A percentile compares a stretch with the other conserved stretches of the same genome.
These are phyloP conservation scores for Himalopsyche phryganea DNA, from an alignment of 1,140 invertebrate species.

Conservation along the genomic window DNA sequence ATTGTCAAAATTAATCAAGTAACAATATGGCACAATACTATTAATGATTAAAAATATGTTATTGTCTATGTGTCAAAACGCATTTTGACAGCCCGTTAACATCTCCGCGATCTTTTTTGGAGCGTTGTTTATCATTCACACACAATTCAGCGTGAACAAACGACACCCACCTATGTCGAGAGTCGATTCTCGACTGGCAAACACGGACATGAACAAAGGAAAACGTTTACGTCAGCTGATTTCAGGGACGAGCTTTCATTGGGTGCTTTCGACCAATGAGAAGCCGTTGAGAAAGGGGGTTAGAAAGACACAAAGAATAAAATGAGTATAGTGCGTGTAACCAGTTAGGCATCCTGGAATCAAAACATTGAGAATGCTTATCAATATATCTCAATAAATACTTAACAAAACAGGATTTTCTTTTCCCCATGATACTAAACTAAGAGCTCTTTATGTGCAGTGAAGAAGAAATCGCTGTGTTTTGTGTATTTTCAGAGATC, in stretches of 20 bases:
- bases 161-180: too few relatives aligned
- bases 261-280: neutral
- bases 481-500: neutral
- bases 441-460: too few relatives aligned
- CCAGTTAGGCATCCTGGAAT: neutral
- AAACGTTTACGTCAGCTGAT: conserved; percentile 1
- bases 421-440: too few relatives aligned
- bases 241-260: neutral
- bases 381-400: neutral
- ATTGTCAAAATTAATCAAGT: too few relatives aligned
- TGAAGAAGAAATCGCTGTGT: neutral
- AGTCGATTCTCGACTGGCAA: neutral
- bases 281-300: neutral
- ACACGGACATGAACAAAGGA: neutral
- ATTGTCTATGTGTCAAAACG: too few relatives aligned
- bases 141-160: too few relatives aligned
- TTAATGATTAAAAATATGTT: too few relatives aligned
- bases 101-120: too few relatives aligned
- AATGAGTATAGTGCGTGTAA: neutral
- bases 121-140: too few relatives aligned
- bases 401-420: too few relatives aligned
- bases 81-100: too few relatives aligned
- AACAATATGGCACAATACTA: too few relatives aligned
- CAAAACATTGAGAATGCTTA: neutral
- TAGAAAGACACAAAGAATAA: conserved; percentile 1